Base-by-base conservation (phyloP, 2,797 vertebrate species). In the Thripadectes ignobilis region DNA sequence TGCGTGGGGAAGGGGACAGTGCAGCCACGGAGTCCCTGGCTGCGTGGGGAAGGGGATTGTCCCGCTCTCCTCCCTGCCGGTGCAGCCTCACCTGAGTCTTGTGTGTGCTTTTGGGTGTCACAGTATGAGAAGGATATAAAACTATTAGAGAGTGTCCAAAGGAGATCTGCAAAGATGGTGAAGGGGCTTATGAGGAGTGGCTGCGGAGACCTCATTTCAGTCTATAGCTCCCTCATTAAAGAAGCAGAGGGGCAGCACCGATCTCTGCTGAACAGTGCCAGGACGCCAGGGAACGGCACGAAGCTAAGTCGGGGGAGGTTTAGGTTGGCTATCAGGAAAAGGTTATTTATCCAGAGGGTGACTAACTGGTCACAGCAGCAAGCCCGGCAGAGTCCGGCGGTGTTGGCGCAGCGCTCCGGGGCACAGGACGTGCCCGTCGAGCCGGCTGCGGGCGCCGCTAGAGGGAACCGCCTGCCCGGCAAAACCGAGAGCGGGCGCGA, bases 391-490 rank as follows among this genome's bases (percentile, higher is more conserved):
- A 32, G 21, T 6, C 16, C 14, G 14, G 27, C 26, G 24, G 5
- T 2, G 16, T n/a, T 51, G 30, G 43, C 16, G 9, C 4, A 15
- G 38, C 41, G 23, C 27, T 63, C 16, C 6, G 5, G 27, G 23
- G 43, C 49, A 4, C 49, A 1, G 5, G 32, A 12, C 6, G 45
- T 46, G 45, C 11, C 45, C 45, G 20, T 12, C 21, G 45, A 46
- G 45, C 21, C 20, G 45, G 45, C 45, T 46, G 45, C 27, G 0
- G 10, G 32, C 3, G 61, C 91, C 95, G 61, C 95, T 94, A 94
- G 94, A 72, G 95, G 92, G 91, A 93, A 80, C 88, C 51, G 65
- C 46, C 88, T 39, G 86, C 92, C 61, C 76, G 65, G 65, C 45
- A 45, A 91, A 74, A 21, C 19, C 48, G 29, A 41, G 55, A 16